Evolutionary conservation across 2,797 vertebrate species (phyloP), one percentile per base, ranked within the genome.

Genomic region (Pempheris klunzingeri): DNA sequence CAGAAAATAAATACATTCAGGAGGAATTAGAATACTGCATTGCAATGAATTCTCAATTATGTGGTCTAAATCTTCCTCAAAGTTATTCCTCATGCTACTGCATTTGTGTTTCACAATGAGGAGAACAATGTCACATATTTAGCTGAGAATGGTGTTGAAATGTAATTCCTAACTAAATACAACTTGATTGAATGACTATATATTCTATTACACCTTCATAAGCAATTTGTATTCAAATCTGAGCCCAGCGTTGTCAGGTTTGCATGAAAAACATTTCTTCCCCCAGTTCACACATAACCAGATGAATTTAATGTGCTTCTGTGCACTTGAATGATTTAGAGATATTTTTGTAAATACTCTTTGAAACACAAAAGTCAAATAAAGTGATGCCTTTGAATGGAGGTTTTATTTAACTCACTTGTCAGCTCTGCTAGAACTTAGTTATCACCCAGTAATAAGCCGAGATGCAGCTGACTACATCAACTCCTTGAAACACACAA

Each of bases 1-100:
- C 26, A 39, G 57, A 78, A 85, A 58, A 78, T 68, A 80, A 83
- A 81, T 66, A 67, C 59, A 67, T 61, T 74, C 47, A 53, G 52
- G 39, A 76, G 52, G 52, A 71, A 74, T 58, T 63, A 63, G 15
- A 85, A 78, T 26, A 46, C 8, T 0, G 36, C 49, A 15, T 66
- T 62, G 60, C 18, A 3, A 76, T 78, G 59, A 46, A 82, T 75
- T 71, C 32, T 24, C 28, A 81, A 84, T 77, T 55, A 67, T 26
- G n/a, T 24, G 7, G 46, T 60, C 22, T 55, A 53, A 82, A 68
- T 66, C 49, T 64, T 69, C 50, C 22, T 74, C 58, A 65, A 61
- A 67, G 47, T 62, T 46, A 43, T 30, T 58, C 55, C 55, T 30
- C 28, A 68, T 59, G 70, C 52, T 64, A 20, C 39, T 52, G 15